These are phyloP conservation scores for Turritopsis rubra DNA, from an alignment of 30 jellyfish, hydroid and myxozoan species.

Conservation along the genomic window DNA sequence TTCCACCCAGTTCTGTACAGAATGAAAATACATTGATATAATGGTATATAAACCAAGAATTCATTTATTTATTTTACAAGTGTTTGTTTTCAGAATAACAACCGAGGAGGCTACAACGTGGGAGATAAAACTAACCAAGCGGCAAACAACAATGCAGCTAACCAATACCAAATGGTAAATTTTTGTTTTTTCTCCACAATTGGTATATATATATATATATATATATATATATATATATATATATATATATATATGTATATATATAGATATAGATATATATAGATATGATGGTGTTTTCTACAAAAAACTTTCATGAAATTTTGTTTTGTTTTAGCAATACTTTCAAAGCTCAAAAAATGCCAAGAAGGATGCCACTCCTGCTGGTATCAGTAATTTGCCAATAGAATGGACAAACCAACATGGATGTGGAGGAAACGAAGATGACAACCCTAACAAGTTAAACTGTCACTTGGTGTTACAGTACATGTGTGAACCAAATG, in stretches of 20 bases:
- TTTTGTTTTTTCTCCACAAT: not conserved
- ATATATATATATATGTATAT: too few relatives aligned
- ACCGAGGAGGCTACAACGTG: constrained; percentile 96
- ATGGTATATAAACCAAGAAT: too few relatives aligned
- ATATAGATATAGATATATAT: too few relatives aligned
- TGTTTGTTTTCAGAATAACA: constrained; percentile 50
- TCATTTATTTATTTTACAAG: not conserved
- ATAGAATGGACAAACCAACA: constrained; percentile 95
- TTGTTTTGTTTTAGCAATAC: too few relatives aligned
- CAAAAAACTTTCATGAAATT: too few relatives aligned
- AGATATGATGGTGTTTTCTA: too few relatives aligned
- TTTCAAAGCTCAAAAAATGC: constrained; percentile 42
- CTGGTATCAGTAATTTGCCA: constrained; percentile 43
- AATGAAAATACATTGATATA: too few relatives aligned
- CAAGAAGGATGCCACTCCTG: constrained; percentile 3
- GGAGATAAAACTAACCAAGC: constrained; percentile 57
- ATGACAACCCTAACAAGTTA: constrained; percentile 79
- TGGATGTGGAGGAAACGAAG: constrained; percentile 96
- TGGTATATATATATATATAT: too few relatives aligned
- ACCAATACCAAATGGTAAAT: constrained; percentile 77
- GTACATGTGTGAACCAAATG: constrained; percentile 59
- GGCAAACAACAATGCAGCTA: constrained; percentile 25
- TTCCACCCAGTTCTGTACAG: too few relatives aligned
- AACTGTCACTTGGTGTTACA: constrained; percentile 80
- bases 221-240: too few relatives aligned